Evolutionary conservation across 37 sponge, comb jelly and placozoan genomes (phyloP), one percentile per base, ranked within the genome.

Genomic region (Mnemiopsis leidyi): DNA sequence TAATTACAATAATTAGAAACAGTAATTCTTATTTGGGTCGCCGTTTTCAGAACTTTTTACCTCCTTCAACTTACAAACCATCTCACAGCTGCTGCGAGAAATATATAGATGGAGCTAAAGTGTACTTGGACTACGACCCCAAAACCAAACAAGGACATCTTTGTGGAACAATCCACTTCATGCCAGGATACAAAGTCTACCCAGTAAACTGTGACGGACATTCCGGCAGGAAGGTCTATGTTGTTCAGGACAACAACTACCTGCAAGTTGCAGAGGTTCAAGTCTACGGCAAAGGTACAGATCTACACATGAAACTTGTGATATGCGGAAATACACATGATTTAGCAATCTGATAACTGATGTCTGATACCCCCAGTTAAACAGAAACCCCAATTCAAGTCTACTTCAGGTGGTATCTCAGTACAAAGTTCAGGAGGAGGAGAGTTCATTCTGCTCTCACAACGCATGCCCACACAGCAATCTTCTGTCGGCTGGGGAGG

Each of bases 71-170:
- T n/a, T n/a, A n/a, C n/a, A n/a, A n/a, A n/a, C n/a, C n/a, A n/a
- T n/a, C 13, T 18, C 5, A 48, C 61, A 48, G 61, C 5, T 71
- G 75, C 75, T 71, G 75, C 30, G 75, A n/a, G 75, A 28, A n/a
- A n/a, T 25, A 25, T 23, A 71, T 71, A 5, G 20, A n/a, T 28
- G 75, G 75, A 28, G 75, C 75, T 18, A 71, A 71, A 25, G 75
- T 71, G 75, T n/a, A 29, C 25, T 71, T 71, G 75, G 75, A 71
- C 75, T 71, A 71, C 75, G 30, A 71, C n/a, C 75, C 75, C 75
- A 71, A 71, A 28, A 71, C 75, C 30, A 71, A 71, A 25, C 5
- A 18, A 28, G 75, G 75, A n/a, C 61, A 48, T 13, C 30, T 71
- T 5, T 71, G 75, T 28, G 75, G 75, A 5, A 71, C 75, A 23